Evolutionary conservation across 2,113 vertebrate species (phyloP).

Genomic region (Eretmochelys imbricata): DNA sequence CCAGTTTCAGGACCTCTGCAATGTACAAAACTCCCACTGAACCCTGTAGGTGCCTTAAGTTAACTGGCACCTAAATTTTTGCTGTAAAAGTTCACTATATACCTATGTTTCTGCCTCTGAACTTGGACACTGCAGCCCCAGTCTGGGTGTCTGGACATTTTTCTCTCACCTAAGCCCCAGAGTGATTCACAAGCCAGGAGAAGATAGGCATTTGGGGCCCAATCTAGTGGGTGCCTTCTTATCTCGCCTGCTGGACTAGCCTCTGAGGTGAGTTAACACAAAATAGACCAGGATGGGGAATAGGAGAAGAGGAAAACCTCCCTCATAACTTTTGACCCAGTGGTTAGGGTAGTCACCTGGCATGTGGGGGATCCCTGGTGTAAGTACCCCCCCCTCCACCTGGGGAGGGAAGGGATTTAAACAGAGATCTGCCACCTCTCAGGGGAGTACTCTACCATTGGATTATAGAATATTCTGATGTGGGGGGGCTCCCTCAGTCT

Average conservation of each 20-base stretch:
- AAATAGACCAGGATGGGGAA: not conserved
- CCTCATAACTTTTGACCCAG: not conserved
- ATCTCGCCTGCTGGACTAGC: not conserved
- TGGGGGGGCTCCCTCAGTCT: not conserved
- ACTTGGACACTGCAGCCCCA: not conserved
- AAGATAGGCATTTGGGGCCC: not conserved
- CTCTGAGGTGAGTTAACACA: not conserved
- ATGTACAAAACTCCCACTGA: not conserved
- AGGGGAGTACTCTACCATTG: not conserved
- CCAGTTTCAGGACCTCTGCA: no score
- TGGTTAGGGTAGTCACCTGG: not conserved
- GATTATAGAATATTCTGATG: not conserved
- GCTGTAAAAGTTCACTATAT: not conserved
- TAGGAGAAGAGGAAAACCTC: no score
- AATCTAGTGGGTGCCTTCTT: not conserved
- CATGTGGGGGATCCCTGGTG: not conserved
- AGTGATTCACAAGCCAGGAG: not conserved
- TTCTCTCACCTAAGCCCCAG: not conserved
- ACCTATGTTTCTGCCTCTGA: not conserved
- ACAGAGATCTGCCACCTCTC: not conserved
- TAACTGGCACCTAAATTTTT: not conserved
- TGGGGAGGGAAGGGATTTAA: not conserved
- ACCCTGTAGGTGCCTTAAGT: not conserved
- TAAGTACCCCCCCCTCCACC: not conserved
- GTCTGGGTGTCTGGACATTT: not conserved